Percentiles rank a stretch among this genome's conserved stretches.
These are phyloP conservation scores for Dunckerocampus dactyliophorus DNA, from an alignment of 2,113 vertebrate genomes.

Conservation along the genomic window DNA sequence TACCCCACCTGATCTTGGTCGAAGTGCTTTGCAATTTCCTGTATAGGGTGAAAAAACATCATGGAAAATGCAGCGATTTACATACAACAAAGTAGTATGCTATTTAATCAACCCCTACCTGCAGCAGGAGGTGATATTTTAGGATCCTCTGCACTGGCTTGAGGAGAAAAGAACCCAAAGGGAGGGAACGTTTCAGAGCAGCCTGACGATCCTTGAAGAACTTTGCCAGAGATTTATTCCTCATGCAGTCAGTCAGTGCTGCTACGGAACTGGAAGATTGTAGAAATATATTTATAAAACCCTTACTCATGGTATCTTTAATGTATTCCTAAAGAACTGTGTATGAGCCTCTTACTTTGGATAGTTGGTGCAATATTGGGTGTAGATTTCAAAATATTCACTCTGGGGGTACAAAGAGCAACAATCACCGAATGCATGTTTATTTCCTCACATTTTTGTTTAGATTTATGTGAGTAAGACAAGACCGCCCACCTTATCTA, in stretches of 20 bases:
- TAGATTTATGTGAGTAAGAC: neutral
- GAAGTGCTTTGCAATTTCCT: slow-evolving; percentile 95
- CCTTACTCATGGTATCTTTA: neutral
- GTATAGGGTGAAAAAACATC: neutral
- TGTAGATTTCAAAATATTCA: slow-evolving; percentile 95
- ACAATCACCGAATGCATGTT: neutral
- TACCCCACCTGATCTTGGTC: slow-evolving; percentile 82
- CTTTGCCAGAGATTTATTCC: slow-evolving; percentile 85
- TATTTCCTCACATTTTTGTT: neutral
- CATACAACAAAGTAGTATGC: neutral
- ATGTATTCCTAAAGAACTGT: neutral
- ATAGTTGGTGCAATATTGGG: slow-evolving; percentile 98
- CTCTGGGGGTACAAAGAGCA: slow-evolving; percentile 70
- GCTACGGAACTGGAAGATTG: slow-evolving; percentile 82
- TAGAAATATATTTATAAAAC: neutral
- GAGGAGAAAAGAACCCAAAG: slow-evolving; percentile 90
- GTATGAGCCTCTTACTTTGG: slow-evolving; percentile 83
- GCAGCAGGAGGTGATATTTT: slow-evolving; percentile 94
- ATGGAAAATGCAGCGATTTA: neutral
- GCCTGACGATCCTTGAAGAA: slow-evolving; percentile 93
- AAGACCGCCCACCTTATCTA: slow-evolving; percentile 81
- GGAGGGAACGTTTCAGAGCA: slow-evolving; percentile 80
- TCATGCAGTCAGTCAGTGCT: slow-evolving; percentile 88
- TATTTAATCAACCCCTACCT: slow-evolving; percentile 68
- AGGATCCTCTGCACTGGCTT: slow-evolving; percentile 97